Evolutionary conservation across 2,797 vertebrate genomes (phyloP).

Genomic region (Ptychobarbus kaznakovi): DNA sequence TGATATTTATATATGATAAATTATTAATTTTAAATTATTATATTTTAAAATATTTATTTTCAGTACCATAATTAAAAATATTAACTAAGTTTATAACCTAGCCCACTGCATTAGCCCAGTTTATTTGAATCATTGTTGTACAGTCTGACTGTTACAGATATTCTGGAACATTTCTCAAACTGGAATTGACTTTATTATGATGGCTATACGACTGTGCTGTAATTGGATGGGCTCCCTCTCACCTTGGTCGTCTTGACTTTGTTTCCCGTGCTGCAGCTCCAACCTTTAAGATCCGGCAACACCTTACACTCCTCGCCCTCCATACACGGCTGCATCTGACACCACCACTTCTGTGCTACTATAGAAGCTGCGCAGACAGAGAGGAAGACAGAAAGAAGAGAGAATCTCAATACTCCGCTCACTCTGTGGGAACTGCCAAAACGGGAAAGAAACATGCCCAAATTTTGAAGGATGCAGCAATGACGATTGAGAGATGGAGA

Average conservation of each 20-base stretch:
- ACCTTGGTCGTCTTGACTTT: constrained; percentile 65
- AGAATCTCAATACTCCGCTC: background rate
- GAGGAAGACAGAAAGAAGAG: constrained; percentile 46
- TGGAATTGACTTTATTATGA: background rate
- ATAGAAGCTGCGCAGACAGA: constrained; percentile 84
- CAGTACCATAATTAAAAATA: no score
- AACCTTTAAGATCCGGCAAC: constrained; percentile 95
- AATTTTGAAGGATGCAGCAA: constrained; percentile 41
- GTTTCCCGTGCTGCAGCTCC: constrained; percentile 96
- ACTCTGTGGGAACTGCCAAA: constrained; percentile 34
- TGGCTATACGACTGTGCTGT: background rate
- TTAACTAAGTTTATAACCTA: no score
- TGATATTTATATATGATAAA: no score
- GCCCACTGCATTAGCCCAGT: background rate
- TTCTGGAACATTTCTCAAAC: background rate
- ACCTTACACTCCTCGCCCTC: constrained; percentile 95
- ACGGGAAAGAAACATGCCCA: constrained; percentile 22
- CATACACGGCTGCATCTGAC: constrained; percentile 98
- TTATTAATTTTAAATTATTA: no score
- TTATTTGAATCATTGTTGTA: background rate
- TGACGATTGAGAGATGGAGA: constrained; percentile 42
- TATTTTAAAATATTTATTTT: no score
- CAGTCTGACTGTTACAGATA: background rate
- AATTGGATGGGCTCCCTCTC: constrained; percentile 35
- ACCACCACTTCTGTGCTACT: constrained; percentile 99